These are phyloP conservation scores for Paralvinella palmiformis DNA, from an alignment of 1,140 invertebrate genomes.

Conservation along the genomic window DNA sequence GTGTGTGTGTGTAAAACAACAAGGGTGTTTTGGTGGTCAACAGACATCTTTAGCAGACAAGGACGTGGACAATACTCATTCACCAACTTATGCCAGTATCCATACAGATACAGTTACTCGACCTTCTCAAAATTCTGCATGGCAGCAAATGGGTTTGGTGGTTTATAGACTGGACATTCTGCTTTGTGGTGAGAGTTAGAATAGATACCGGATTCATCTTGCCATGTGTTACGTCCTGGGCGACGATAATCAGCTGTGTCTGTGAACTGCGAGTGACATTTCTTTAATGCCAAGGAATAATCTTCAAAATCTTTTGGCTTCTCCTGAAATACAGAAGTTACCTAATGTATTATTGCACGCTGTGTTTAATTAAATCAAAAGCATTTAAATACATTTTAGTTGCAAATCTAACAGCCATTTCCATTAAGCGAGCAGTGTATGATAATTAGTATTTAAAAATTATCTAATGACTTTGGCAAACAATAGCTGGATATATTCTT, in stretches of 20 bases:
- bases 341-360: not conserved
- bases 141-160: not conserved
- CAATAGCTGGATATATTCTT: too few relatives aligned
- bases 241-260: conserved; percentile 41
- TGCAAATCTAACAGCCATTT: not conserved
- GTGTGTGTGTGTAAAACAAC: too few relatives aligned
- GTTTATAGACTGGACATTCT: conserved; percentile 5
- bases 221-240: conserved; percentile 46
- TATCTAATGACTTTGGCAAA: too few relatives aligned
- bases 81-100: too few relatives aligned
- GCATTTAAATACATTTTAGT: not conserved
- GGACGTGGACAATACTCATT: too few relatives aligned
- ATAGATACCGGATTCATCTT: conserved; percentile 47
- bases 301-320: conserved; percentile 31
- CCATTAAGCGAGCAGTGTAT: not conserved
- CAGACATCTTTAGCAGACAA: too few relatives aligned
- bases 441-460: not conserved
- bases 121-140: too few relatives aligned
- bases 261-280: conserved; percentile 48
- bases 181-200: conserved; percentile 37
- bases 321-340: conserved; percentile 24
- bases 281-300: conserved; percentile 36
- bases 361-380: not conserved
- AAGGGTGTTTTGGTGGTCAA: too few relatives aligned
- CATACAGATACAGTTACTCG: too few relatives aligned